Percentiles rank a stretch among this genome's conserved stretches.
phyloP scores from a whole-genome alignment of 2,113 vertebrate genomes.

The Erpornis zantholeuca region DNA sequence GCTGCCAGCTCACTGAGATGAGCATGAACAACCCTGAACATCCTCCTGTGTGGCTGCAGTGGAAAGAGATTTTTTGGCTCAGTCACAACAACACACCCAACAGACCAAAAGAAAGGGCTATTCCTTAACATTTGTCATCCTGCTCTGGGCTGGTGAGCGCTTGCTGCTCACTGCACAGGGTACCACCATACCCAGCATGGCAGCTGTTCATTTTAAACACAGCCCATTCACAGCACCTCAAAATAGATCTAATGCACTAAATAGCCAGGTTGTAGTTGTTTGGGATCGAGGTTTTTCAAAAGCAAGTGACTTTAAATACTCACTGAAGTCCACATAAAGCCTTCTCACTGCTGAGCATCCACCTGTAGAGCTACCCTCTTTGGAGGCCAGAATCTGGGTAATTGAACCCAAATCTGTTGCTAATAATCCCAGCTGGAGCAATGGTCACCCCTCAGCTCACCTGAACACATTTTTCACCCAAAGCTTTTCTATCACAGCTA shows the following conservation, averaged over 20 bases:
- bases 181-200: rapidly evolving
- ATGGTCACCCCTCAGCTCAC: background rate
- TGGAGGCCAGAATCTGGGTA: background rate
- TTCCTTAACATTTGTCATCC: background rate
- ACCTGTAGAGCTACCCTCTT: background rate
- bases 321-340: background rate
- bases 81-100: background rate
- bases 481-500: background rate
- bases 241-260: rapidly evolving
- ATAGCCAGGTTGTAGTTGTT: background rate
- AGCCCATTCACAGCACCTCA: background rate
- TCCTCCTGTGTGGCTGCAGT: background rate
- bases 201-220: background rate
- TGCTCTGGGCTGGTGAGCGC: background rate
- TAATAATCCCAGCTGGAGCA: background rate
- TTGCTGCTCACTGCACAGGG: background rate
- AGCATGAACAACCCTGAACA: background rate
- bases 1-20: background rate
- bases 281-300: background rate
- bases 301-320: background rate
- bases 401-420: background rate
- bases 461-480: background rate
- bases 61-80: background rate
- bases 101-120: background rate
- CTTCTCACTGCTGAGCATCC: background rate